phyloP scores from a whole-genome alignment of 1,140 invertebrate species.

The Papilio polyxenes region DNA sequence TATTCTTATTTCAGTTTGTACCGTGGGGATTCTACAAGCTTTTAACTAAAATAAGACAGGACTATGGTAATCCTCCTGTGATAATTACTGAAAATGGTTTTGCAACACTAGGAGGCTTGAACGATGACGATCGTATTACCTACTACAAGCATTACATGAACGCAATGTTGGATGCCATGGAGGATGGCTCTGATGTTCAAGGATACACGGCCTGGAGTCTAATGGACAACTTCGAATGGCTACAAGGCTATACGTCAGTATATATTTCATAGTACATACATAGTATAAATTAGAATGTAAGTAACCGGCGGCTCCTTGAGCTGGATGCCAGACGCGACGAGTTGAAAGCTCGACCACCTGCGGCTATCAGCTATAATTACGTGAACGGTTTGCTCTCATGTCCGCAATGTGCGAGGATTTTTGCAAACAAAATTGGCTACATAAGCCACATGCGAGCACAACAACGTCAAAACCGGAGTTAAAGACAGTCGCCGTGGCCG shows the following conservation, averaged over 20 bases:
- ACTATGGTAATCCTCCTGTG: conserved; percentile 63
- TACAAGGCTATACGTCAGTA: conserved; percentile 59
- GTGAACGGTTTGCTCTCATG: too few species aligned
- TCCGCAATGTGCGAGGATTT: too few species aligned
- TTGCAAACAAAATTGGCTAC: too few species aligned
- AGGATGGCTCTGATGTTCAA: conserved; percentile 66
- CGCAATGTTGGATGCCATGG: conserved; percentile 66
- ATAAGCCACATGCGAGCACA: too few species aligned
- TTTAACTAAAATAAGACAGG: conserved; percentile 57
- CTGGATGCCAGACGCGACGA: too few species aligned
- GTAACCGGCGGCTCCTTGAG: too few species aligned
- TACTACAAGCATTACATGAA: conserved; percentile 77
- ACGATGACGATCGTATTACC: conserved; percentile 62
- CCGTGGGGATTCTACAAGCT: conserved; percentile 65
- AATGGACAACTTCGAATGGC: conserved; percentile 87
- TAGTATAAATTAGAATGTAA: too few species aligned
- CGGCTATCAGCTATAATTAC: too few species aligned
- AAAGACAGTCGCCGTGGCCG: too few species aligned
- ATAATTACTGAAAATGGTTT: conserved; percentile 74
- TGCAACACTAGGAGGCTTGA: conserved; percentile 51
- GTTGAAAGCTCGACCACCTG: too few species aligned
- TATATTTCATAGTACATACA: neutral
- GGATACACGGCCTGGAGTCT: conserved; percentile 67
- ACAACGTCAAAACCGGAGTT: too few species aligned
- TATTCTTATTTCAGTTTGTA: conserved; percentile 44